Percentiles rank a stretch among this genome's conserved stretches.
phyloP scores from a whole-genome alignment of 2,797 vertebrate genomes.

The Syngnathus acus region DNA sequence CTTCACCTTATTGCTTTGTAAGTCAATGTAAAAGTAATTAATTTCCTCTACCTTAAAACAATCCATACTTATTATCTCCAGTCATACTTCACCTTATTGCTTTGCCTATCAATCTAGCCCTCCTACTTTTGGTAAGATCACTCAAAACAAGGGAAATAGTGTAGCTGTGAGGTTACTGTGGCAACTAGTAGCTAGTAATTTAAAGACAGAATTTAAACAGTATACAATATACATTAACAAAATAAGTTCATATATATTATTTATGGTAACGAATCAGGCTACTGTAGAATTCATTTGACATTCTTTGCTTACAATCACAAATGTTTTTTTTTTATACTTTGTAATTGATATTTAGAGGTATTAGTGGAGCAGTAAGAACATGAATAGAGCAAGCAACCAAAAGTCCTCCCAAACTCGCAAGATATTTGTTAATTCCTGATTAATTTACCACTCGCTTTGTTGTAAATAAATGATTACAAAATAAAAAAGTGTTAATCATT shows the following conservation, averaged over 20 bases:
- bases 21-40: neutral
- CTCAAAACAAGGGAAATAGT: neutral
- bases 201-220: neutral
- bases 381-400: neutral
- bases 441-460: neutral
- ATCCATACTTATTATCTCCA: neutral
- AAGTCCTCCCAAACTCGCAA: neutral
- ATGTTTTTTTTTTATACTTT: neutral
- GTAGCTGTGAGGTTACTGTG: neutral
- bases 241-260: no score
- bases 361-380: neutral
- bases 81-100: neutral
- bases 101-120: neutral
- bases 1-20: neutral
- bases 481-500: neutral
- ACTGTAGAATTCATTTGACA: neutral
- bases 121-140: neutral
- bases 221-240: no score
- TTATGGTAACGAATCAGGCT: neutral
- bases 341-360: neutral
- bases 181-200: neutral
- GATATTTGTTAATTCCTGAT: neutral
- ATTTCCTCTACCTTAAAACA: no score
- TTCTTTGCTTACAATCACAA: neutral
- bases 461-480: neutral